Evolutionary conservation across 2,888 invertebrate genomes (phyloP).

Genomic region (Tuberolachnus salignus): DNA sequence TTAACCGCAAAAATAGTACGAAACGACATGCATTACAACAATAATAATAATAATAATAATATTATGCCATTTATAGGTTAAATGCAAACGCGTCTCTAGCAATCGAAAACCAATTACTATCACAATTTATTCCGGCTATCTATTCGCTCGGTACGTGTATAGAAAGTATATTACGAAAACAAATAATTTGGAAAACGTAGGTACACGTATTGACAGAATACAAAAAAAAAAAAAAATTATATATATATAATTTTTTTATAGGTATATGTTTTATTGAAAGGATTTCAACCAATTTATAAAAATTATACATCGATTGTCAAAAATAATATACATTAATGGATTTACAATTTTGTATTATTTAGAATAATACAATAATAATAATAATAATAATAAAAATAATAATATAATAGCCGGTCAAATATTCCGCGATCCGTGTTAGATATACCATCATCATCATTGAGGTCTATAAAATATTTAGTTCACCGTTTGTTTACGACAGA

Average conservation of each 20-base stretch:
- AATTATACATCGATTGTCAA: no score
- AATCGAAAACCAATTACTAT: constrained; percentile 6
- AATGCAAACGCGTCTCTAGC: constrained; percentile 3
- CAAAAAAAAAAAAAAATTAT: no score
- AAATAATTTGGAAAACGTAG: constrained; percentile 33
- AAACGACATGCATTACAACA: background rate
- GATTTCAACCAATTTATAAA: no score
- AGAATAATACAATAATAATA: background rate
- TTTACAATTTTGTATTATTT: no score
- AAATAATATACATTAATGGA: no score
- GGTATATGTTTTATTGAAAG: no score
- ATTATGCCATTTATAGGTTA: constrained; percentile 34
- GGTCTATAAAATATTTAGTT: background rate
- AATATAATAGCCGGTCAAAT: background rate
- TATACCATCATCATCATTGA: background rate
- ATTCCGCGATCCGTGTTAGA: no score
- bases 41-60: no score
- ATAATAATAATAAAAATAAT: constrained; percentile 1
- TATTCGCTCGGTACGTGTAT: background rate
- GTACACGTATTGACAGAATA: constrained; percentile 25
- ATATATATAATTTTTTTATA: no score
- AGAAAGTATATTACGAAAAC: background rate
- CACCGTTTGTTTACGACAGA: background rate
- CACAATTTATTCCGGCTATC: constrained; percentile 13
- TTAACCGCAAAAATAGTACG: constrained; percentile 7